Evolutionary conservation across 2,888 invertebrate species (phyloP).

Genomic region (Laothoe populi): DNA sequence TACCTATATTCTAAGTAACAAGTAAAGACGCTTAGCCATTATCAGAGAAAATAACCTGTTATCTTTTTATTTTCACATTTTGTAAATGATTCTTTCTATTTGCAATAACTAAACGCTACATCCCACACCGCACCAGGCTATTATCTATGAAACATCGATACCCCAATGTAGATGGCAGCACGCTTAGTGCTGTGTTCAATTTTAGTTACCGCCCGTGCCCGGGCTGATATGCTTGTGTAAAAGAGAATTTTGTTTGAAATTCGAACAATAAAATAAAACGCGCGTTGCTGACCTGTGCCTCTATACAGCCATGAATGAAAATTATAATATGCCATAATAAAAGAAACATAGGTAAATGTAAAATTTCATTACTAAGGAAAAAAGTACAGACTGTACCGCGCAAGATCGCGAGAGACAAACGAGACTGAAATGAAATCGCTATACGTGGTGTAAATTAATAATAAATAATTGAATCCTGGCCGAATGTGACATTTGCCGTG

Average conservation of each 20-base stretch:
- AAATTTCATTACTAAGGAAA: neutral
- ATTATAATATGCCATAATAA: neutral
- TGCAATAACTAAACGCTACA: conserved; percentile 41
- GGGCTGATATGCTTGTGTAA: conserved; percentile 50
- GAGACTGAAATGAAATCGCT: conserved; percentile 22
- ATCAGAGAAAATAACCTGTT: too few species aligned
- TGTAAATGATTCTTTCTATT: neutral
- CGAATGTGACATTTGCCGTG: conserved; percentile 20
- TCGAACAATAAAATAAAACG: conserved; percentile 23
- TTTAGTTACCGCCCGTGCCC: conserved; percentile 71
- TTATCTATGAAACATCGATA: conserved; percentile 54
- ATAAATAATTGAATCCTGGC: conserved; percentile 18
- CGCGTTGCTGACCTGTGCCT: conserved; percentile 21
- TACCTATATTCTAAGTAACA: too few species aligned
- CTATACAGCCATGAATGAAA: conserved; percentile 23
- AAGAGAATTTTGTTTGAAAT: conserved; percentile 12
- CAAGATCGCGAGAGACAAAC: conserved; percentile 3
- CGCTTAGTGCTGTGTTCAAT: conserved; percentile 30
- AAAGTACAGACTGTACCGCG: neutral
- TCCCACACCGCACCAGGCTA: conserved; percentile 24
- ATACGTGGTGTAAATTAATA: conserved; percentile 12
- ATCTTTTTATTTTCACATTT: neutral
- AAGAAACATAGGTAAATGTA: neutral
- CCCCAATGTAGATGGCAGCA: conserved; percentile 50
- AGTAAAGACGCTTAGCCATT: too few species aligned